Conservation (phyloP, 2,888 invertebrate species). For the Lepidonotus clava region DNA sequence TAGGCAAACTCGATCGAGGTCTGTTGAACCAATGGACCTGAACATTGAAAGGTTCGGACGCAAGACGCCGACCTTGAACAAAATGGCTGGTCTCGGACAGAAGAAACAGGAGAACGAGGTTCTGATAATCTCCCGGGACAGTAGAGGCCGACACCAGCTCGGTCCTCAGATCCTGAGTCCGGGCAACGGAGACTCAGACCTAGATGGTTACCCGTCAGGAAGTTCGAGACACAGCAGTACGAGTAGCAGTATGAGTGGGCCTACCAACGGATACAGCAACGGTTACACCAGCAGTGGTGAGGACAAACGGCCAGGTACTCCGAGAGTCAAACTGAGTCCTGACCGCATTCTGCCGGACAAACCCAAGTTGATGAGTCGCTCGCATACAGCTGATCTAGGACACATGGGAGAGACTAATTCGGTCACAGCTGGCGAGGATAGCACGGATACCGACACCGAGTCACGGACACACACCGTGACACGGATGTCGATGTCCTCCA, state of each 20-base stretch:
- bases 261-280: not conserved
- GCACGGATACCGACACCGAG: not conserved
- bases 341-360: conserved; percentile 57
- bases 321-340: conserved; percentile 23
- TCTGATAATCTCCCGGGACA: conserved; percentile 47
- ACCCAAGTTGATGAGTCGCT: conserved; percentile 49
- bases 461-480: not conserved
- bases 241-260: not conserved
- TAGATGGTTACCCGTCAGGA: conserved; percentile 1
- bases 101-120: not conserved
- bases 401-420: not conserved
- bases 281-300: conserved; percentile 23
- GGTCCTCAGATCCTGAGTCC: not conserved
- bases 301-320: conserved; percentile 35
- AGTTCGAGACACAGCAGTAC: conserved; percentile 27
- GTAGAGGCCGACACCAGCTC: not conserved
- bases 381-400: conserved; percentile 40
- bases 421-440: not conserved
- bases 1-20: conserved; percentile 2
- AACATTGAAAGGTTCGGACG: not conserved
- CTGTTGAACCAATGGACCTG: conserved; percentile 45
- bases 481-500: conserved; percentile 20
- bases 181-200: not conserved
- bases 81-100: not conserved
- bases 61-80: not conserved